A percentile compares a stretch with the other conserved stretches of the same genome.
These are phyloP conservation scores for Parochlus steinenii DNA, from an alignment of 2,888 invertebrate genomes.

Conservation along the genomic window DNA sequence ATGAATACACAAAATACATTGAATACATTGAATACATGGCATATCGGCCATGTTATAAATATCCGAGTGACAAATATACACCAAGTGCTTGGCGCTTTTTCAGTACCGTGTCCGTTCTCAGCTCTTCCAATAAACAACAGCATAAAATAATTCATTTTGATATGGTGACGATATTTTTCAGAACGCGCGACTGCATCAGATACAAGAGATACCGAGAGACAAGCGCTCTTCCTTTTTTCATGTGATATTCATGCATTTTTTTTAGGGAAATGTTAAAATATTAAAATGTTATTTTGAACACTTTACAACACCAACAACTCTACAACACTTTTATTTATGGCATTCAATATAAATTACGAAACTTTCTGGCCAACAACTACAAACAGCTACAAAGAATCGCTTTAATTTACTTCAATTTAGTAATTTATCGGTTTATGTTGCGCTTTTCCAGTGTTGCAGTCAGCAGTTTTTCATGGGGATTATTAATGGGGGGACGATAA, in stretches of 20 bases:
- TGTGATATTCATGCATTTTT: too few species aligned
- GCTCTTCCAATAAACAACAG: constrained; percentile 4
- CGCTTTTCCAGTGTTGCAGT: background rate
- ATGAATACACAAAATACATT: too few species aligned
- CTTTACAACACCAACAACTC: too few species aligned
- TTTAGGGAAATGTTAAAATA: too few species aligned
- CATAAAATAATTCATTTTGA: constrained; percentile 10
- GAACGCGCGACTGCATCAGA: background rate
- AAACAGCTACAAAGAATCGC: too few species aligned
- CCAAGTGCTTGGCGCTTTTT: constrained; percentile 4
- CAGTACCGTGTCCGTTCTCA: background rate
- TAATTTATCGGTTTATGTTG: background rate
- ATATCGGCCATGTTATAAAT: constrained; percentile 9
- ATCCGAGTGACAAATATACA: constrained; percentile 12
- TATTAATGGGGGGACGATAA: background rate
- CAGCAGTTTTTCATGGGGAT: background rate
- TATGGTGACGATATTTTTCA: constrained; percentile 7
- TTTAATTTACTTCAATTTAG: too few species aligned
- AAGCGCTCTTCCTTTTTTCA: too few species aligned
- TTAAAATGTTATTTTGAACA: too few species aligned
- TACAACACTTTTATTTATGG: background rate
- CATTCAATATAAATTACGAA: too few species aligned
- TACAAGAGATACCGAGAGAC: background rate
- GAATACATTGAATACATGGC: too few species aligned
- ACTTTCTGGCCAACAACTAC: too few species aligned